phyloP scores from a whole-genome alignment of 1,140 invertebrate genomes.

The Octopus sinensis region DNA sequence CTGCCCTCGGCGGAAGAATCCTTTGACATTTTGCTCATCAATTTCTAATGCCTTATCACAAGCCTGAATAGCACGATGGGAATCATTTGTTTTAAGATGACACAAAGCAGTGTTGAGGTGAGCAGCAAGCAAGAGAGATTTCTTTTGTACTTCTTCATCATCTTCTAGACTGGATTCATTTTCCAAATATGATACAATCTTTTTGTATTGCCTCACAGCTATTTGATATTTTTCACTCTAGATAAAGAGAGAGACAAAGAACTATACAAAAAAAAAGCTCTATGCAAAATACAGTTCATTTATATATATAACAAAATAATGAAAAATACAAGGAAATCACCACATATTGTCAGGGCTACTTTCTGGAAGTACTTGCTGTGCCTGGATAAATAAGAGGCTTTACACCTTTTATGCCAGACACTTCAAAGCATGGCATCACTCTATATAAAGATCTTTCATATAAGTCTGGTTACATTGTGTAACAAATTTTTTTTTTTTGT shows the following conservation, averaged over 20 bases:
- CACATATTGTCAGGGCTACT: no score
- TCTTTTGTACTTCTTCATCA: conserved; percentile 61
- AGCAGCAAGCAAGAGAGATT: conserved; percentile 68
- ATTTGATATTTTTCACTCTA: conserved; percentile 71
- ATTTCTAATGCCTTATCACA: conserved; percentile 72
- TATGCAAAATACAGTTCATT: no score
- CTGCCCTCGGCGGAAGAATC: conserved; percentile 81
- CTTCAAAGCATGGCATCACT: no score
- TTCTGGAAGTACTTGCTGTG: no score
- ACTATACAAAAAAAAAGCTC: no score
- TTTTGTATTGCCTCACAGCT: conserved; percentile 87
- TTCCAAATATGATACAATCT: conserved; percentile 65
- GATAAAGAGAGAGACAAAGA: not conserved
- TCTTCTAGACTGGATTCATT: conserved; percentile 57
- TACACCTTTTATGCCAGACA: no score
- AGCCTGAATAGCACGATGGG: conserved; percentile 67
- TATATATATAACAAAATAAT: no score
- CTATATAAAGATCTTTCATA: no score
- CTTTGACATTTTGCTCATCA: conserved; percentile 82
- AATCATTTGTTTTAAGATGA: conserved; percentile 77
- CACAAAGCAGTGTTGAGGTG: conserved; percentile 84
- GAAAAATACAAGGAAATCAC: no score
- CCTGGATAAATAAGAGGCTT: no score
- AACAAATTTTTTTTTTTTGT: no score
- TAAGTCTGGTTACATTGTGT: no score